Percentiles rank a stretch among this genome's conserved stretches.
Evolutionary conservation across 1,140 invertebrate species (phyloP).

Genomic region (Drosophila busckii): DNA sequence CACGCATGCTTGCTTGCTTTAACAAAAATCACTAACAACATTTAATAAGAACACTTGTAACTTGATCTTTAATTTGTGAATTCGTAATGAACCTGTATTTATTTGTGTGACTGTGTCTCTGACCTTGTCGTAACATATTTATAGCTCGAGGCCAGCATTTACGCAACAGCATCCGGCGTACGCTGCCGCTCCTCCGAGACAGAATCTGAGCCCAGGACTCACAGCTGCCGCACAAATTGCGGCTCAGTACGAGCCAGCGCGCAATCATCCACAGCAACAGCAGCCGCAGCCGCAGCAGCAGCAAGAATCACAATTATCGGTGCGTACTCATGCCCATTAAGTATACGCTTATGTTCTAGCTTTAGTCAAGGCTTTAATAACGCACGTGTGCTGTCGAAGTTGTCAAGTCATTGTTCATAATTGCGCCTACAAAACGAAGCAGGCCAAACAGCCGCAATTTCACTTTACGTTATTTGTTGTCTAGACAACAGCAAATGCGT

Average conservation of each 20-base stretch:
- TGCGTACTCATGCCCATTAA: constrained; percentile 35
- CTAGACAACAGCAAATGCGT: neutral
- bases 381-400: too few relatives aligned
- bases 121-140: constrained; percentile 13
- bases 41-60: too few relatives aligned
- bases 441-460: constrained; percentile 48
- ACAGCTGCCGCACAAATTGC: constrained; percentile 70
- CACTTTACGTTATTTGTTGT: too few relatives aligned
- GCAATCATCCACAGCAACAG: constrained; percentile 56
- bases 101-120: too few relatives aligned
- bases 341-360: constrained; percentile 7
- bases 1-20: constrained; percentile 1
- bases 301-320: constrained; percentile 59
- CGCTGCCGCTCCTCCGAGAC: constrained; percentile 42
- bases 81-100: constrained; percentile 17
- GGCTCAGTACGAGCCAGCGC: constrained; percentile 70
- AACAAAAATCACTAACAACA: constrained; percentile 2
- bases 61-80: too few relatives aligned
- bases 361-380: too few relatives aligned
- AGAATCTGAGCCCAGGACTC: constrained; percentile 18
- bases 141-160: constrained; percentile 53
- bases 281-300: constrained; percentile 38
- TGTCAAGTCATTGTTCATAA: too few relatives aligned
- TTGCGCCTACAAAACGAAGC: too few relatives aligned
- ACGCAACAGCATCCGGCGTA: constrained; percentile 64